Evolutionary conservation across 2,888 invertebrate genomes (phyloP), one percentile per base, ranked within the genome.

Genomic region (Branchipolynoe longqiensis): DNA sequence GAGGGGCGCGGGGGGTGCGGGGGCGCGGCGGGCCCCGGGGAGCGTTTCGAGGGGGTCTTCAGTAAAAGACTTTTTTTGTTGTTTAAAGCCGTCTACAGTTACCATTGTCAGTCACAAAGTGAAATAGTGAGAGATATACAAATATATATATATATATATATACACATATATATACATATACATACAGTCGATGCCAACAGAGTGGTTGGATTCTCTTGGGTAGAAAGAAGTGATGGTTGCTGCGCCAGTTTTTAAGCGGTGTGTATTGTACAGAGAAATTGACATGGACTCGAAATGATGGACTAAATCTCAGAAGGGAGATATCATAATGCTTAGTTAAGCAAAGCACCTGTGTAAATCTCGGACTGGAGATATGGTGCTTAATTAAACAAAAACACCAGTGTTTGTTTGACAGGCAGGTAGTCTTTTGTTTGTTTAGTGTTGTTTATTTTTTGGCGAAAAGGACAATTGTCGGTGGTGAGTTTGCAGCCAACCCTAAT

Each of bases 21-120:
- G 78, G 78, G 1, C 40, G 78, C 18, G 78, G 78, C 48, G 78
- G 78, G 41, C 78, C 78, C 28, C 41, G 78, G 6, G 78, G 78
- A 48, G 41, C 28, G 41, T 25, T 41, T 25, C 38, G 74, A 4
- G 74, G 74, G 4, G 74, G 69, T 14, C 58, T 18, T 48, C 48
- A 18, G 8, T 8, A 25, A 25, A 28, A 31, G n/a, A n/a, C n/a
- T n/a, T n/a, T n/a, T n/a, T n/a, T n/a, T n/a, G n/a, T n/a, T n/a
- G 48, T 8, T 48, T 12, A 48, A 48, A 8, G 48, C 48, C 48
- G 18, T 8, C 48, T 12, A 48, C 48, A 48, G 48, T 48, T 18
- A 48, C 48, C 8, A 48, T 18, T 48, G 8, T 38, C 38, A 69
- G 36, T 33, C 69, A 38, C 33, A 18, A 38, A 12, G 36, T 38